Base-by-base conservation (phyloP, 2,888 invertebrate genomes). In the Lasioglossum morio region DNA sequence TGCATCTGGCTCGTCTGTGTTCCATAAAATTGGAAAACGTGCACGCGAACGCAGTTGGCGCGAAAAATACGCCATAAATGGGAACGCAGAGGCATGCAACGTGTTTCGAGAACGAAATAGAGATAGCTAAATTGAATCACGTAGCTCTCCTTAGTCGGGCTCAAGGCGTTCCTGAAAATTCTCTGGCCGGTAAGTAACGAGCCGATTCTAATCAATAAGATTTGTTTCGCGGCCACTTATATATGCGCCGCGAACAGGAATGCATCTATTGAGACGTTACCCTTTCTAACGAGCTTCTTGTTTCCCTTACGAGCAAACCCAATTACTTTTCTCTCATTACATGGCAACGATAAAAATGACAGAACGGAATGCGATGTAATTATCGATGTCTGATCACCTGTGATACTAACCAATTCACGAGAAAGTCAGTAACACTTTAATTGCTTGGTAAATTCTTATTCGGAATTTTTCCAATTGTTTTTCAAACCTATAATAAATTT, bases 191-290 rank as follows among this genome's bases (percentile, higher is more conserved):
- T 86, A 91, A 90, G 81, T 88, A 90, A 90, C 91, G 91, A 90
- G 82, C 81, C 88, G 91, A 90, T 90, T 84, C 86, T 90, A 90
- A 90, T 90, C 90, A 82, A 90, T 90, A 84, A 85, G 90, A 90
- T 91, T 90, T 91, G 90, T 89, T 90, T 89, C 80, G 80, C 89
- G 77, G 79, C 84, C 81, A 73, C 84, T 91, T 86, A 87, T 83
- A 66, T 84, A 70, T 70, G 70, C 63, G 63, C 82, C 72, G 60
- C 53, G 37, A 77, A 75, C 48, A 73, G 76, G 72, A 81, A 81
- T 77, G 82, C 80, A 75, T 73, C 85, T 85, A 88, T 88, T 88
- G 88, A 88, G 88, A 88, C 88, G 88, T 88, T 83, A 57, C 46
- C 81, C 81, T 79, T 90, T 72, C 77, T 85, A 87, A 87, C 82